phyloP scores from a whole-genome alignment of 2,888 invertebrate species.

The Syrphus vitripennis region DNA sequence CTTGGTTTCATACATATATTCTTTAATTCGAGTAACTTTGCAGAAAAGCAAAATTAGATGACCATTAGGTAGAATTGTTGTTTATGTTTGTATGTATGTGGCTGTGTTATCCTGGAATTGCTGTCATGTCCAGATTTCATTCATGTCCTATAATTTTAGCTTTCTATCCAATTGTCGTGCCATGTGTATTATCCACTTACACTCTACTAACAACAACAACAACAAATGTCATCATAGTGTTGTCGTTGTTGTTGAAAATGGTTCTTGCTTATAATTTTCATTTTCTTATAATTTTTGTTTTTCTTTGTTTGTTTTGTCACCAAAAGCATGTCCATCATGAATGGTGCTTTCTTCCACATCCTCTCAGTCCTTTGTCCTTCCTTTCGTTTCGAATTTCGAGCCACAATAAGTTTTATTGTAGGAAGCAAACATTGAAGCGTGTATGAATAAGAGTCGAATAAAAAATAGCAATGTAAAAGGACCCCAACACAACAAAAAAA shows the following conservation, averaged over 20 bases:
- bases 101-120: constrained; percentile 23
- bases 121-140: constrained; percentile 68
- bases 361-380: neutral
- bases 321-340: constrained; percentile 31
- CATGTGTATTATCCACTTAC: constrained; percentile 39
- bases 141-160: constrained; percentile 60
- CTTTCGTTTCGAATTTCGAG: neutral
- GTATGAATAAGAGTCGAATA: constrained; percentile 58
- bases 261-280: constrained; percentile 29
- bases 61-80: constrained; percentile 11
- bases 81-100: neutral
- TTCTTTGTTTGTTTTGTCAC: neutral
- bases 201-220: constrained; percentile 19
- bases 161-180: constrained; percentile 60
- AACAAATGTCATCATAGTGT: constrained; percentile 43
- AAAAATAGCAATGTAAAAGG: neutral
- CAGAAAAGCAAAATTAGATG: constrained; percentile 5
- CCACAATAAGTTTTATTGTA: constrained; percentile 34
- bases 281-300: neutral
- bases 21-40: neutral
- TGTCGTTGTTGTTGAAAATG: constrained; percentile 36
- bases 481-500: neutral
- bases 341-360: neutral
- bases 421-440: constrained; percentile 31
- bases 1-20: neutral